A percentile compares a stretch with the other conserved stretches of the same genome.
phyloP scores from a whole-genome alignment of 2,797 vertebrate species.

The Luscinia luscinia region DNA sequence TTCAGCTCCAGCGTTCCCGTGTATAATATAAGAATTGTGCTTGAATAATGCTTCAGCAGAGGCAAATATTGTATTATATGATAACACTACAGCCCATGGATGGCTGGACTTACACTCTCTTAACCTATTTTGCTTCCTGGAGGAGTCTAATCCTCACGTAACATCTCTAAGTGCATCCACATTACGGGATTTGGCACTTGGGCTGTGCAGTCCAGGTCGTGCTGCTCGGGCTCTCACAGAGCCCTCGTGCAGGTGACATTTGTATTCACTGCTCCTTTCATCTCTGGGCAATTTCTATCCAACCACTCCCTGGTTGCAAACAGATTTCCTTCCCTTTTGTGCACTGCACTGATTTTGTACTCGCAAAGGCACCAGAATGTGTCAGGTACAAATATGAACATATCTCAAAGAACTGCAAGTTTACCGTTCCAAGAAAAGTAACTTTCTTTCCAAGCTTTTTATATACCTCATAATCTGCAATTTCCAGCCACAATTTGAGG shows the following conservation, averaged over 20 bases:
- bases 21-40: background rate
- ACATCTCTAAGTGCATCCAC: background rate
- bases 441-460: background rate
- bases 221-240: rapidly evolving
- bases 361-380: background rate
- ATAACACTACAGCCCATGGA: background rate
- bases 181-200: background rate
- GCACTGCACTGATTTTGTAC: background rate
- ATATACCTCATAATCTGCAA: background rate
- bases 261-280: background rate
- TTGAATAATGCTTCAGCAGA: background rate
- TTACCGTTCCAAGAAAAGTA: background rate
- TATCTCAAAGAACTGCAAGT: background rate
- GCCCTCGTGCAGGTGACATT: background rate
- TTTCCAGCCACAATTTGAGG: background rate
- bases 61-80: background rate
- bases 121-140: background rate
- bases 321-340: background rate
- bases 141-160: background rate
- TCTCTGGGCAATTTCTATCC: background rate
- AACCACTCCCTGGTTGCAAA: background rate
- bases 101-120: background rate
- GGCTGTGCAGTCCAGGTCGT: background rate
- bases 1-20: background rate
- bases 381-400: background rate